Conservation (phyloP, 2,113 vertebrate species). For the Cromileptes altivelis region DNA sequence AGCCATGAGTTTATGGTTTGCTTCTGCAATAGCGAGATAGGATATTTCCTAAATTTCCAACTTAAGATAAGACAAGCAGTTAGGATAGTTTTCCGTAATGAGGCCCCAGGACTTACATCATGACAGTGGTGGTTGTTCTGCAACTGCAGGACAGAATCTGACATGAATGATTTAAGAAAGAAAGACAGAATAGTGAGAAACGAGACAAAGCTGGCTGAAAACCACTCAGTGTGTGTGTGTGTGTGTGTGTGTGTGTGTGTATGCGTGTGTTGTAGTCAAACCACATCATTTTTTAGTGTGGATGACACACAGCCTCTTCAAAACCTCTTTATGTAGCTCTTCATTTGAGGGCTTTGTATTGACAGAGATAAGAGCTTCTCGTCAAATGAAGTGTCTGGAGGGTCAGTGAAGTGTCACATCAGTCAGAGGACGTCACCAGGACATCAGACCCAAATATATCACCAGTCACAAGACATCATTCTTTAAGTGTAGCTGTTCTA, state of each 20-base stretch:
- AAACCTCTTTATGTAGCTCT: constrained; percentile 29
- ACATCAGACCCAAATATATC: constrained; percentile 27
- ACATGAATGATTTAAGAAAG: constrained; percentile 11
- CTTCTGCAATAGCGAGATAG: too few relatives aligned
- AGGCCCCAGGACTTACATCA: constrained; percentile 19
- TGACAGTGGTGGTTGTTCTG: not conserved
- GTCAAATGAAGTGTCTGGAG: constrained; percentile 39
- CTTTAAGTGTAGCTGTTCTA: not conserved
- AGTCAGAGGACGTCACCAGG: constrained; percentile 11
- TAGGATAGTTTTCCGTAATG: too few relatives aligned
- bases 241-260: not conserved
- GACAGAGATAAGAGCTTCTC: constrained; percentile 30
- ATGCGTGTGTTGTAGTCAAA: not conserved
- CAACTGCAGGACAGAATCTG: not conserved
- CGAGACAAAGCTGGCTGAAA: not conserved
- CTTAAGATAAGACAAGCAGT: too few relatives aligned
- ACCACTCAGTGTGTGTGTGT: not conserved
- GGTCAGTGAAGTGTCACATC: constrained; percentile 18
- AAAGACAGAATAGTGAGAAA: not conserved
- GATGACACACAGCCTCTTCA: constrained; percentile 21
- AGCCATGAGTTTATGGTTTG: too few relatives aligned
- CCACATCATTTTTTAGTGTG: not conserved
- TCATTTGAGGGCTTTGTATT: constrained; percentile 28
- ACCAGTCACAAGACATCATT: not conserved
- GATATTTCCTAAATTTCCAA: too few relatives aligned